Conservation (phyloP, 2,888 invertebrate genomes). For the Brachypalpus laphriformis region DNA sequence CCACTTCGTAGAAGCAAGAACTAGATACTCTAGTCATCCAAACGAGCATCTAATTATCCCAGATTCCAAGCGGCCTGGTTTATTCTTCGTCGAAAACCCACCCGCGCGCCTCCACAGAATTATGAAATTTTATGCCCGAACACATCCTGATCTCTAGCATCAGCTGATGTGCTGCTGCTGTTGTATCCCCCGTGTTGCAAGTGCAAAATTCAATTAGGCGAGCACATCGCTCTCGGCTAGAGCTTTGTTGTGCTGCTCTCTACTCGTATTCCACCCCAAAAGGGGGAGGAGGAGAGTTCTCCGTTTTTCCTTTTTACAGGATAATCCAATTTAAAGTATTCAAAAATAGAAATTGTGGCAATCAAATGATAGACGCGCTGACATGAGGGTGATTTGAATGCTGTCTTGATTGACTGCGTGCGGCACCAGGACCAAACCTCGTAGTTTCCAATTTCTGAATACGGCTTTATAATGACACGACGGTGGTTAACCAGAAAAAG, state of each 20-base stretch:
- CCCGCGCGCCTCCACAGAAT: conserved; percentile 39
- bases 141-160: conserved; percentile 71
- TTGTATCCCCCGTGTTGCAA: conserved; percentile 19
- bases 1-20: conserved; percentile 61
- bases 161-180: conserved; percentile 65
- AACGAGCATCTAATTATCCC: conserved; percentile 74
- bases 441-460: conserved; percentile 68
- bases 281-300: not conserved
- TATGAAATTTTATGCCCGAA: conserved; percentile 72
- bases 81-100: conserved; percentile 42
- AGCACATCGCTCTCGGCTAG: conserved; percentile 40
- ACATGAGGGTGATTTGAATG: conserved; percentile 65
- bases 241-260: conserved; percentile 38
- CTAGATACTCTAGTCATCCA: conserved; percentile 47
- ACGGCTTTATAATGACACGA: conserved; percentile 56
- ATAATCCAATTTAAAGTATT: conserved; percentile 83
- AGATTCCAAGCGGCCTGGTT: conserved; percentile 68
- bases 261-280: conserved; percentile 41
- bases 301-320: conserved; percentile 76
- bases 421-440: conserved; percentile 15
- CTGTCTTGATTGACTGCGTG: conserved; percentile 47
- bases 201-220: conserved; percentile 67
- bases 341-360: conserved; percentile 81
- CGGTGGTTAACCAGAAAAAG: conserved; percentile 72
- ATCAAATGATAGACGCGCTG: conserved; percentile 72